Evolutionary conservation across 2,113 vertebrate genomes (phyloP).

Genomic region (Engystomops pustulosus): DNA sequence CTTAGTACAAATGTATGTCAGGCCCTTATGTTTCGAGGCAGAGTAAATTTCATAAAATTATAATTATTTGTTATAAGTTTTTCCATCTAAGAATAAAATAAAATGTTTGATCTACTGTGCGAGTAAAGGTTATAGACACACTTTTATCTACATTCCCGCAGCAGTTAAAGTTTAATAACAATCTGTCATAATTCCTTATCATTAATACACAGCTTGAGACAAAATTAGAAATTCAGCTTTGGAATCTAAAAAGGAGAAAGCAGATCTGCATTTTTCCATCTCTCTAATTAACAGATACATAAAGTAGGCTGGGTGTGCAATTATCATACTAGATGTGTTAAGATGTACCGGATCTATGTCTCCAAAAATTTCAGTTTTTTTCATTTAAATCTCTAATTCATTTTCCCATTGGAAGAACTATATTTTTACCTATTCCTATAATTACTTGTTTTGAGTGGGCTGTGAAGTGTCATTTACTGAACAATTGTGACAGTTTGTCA

Average conservation of each 20-base stretch:
- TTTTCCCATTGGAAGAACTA: constrained; percentile 65
- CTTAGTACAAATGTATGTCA: constrained; percentile 26
- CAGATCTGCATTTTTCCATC: constrained; percentile 68
- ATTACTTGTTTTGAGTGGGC: constrained; percentile 69
- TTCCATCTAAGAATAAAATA: constrained; percentile 66
- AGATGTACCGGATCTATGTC: constrained; percentile 31
- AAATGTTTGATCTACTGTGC: constrained; percentile 67
- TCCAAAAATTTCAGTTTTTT: constrained; percentile 64
- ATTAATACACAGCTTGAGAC: constrained; percentile 74
- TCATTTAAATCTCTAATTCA: constrained; percentile 61
- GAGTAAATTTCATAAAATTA: constrained; percentile 22
- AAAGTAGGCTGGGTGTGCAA: constrained; percentile 71
- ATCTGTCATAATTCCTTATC: constrained; percentile 70
- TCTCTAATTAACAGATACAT: constrained; percentile 71
- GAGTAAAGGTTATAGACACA: constrained; percentile 64
- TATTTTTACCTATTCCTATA: constrained; percentile 60
- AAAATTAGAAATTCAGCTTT: constrained; percentile 66
- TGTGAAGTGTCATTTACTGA: constrained; percentile 73
- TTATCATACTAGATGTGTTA: constrained; percentile 67
- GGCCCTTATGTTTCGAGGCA: constrained; percentile 30
- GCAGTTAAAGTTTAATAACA: constrained; percentile 77
- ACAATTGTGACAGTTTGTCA: constrained; percentile 73
- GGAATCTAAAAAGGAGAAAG: constrained; percentile 74
- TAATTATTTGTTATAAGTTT: constrained; percentile 55
- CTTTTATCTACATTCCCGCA: constrained; percentile 69